Evolutionary conservation across 2,113 vertebrate genomes (phyloP).

Genomic region (Pachypanchax playfairii): DNA sequence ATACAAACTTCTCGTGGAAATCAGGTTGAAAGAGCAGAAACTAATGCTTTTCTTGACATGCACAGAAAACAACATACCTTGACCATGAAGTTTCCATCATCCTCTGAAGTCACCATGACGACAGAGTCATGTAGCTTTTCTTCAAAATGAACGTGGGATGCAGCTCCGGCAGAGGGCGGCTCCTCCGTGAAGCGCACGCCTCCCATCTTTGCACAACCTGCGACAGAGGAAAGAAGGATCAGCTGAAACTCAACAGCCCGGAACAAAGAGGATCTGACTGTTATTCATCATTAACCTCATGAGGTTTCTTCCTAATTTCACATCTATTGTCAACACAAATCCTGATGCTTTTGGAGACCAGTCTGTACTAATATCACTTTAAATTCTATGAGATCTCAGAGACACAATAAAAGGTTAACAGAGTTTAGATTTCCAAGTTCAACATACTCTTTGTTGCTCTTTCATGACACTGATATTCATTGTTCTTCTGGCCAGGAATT

Average conservation of each 20-base stretch:
- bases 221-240: background rate
- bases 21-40: no score
- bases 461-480: slow-evolving; percentile 25
- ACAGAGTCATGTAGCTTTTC: slow-evolving; percentile 83
- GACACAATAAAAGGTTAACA: slow-evolving; percentile 13
- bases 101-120: slow-evolving; percentile 80
- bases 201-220: slow-evolving; percentile 74
- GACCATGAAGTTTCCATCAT: slow-evolving; percentile 80
- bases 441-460: slow-evolving; percentile 13
- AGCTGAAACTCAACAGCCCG: no score
- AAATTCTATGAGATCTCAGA: background rate
- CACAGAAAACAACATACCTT: slow-evolving; percentile 71
- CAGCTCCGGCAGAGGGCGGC: slow-evolving; percentile 33
- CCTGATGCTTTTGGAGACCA: background rate
- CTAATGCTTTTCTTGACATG: background rate
- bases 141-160: slow-evolving; percentile 82
- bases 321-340: background rate
- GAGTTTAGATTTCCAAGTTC: slow-evolving; percentile 27
- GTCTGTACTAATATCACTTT: background rate
- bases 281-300: background rate
- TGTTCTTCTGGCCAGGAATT: slow-evolving; percentile 20
- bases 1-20: no score
- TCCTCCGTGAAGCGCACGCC: slow-evolving; percentile 78
- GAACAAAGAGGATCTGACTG: no score
- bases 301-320: background rate